Evolutionary conservation across 30 jellyfish, hydroid and myxozoan species (phyloP).

Genomic region (Hydractinia symbiolongicarpus): DNA sequence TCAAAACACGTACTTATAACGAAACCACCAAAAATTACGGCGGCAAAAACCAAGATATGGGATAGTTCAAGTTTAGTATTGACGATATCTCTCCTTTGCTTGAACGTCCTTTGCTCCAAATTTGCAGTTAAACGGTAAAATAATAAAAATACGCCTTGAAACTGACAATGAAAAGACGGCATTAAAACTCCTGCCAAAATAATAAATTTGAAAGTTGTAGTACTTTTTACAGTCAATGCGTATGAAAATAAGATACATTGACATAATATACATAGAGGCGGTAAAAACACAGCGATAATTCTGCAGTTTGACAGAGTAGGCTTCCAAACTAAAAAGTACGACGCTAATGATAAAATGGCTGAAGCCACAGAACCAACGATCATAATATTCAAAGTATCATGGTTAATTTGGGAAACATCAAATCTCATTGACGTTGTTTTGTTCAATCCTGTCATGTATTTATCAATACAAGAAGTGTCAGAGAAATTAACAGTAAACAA

Average conservation of each 20-base stretch:
- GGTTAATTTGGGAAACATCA: neutral
- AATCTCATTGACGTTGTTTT: neutral
- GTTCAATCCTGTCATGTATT: neutral
- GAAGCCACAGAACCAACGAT: slow-evolving; percentile 1
- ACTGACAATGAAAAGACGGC: slow-evolving; percentile 32
- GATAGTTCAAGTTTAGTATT: slow-evolving; percentile 8
- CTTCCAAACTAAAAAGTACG: slow-evolving; percentile 33
- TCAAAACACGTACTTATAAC: neutral
- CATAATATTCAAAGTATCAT: neutral
- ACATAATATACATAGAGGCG: slow-evolving; percentile 32
- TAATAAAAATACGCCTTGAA: slow-evolving; percentile 30
- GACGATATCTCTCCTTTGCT: neutral
- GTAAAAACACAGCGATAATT: slow-evolving; percentile 19
- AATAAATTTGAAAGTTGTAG: neutral
- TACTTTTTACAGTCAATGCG: slow-evolving; percentile 15
- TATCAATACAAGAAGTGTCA: slow-evolving; percentile 7
- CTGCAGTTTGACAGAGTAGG: slow-evolving; percentile 12
- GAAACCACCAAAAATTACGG: slow-evolving; percentile 15
- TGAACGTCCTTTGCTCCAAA: neutral
- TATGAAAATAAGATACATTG: slow-evolving; percentile 19
- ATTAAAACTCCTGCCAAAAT: slow-evolving; percentile 7
- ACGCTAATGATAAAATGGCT: slow-evolving; percentile 2
- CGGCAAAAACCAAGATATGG: slow-evolving; percentile 5
- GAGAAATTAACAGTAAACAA: neutral
- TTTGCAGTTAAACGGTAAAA: slow-evolving; percentile 17